Evolutionary conservation across 1,140 invertebrate species (phyloP).

Genomic region (Telenomus remus): DNA sequence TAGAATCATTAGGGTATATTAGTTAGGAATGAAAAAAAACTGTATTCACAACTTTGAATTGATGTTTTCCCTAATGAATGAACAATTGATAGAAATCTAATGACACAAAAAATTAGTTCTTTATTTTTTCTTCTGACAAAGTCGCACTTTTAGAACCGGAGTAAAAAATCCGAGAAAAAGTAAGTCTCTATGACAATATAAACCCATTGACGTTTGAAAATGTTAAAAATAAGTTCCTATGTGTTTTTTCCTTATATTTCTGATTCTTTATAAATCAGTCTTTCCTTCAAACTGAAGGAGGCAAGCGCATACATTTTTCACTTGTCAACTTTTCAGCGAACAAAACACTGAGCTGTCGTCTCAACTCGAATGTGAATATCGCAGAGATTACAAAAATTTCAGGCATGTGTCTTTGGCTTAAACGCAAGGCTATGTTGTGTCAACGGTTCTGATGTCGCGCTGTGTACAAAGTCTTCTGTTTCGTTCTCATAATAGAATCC

Average conservation of each 20-base stretch:
- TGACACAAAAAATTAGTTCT: too few relatives aligned
- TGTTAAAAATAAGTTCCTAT: too few relatives aligned
- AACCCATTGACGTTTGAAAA: too few relatives aligned
- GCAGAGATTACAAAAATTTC: slow-evolving; percentile 53
- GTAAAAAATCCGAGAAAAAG: too few relatives aligned
- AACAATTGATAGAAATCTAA: too few relatives aligned
- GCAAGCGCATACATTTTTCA: slow-evolving; percentile 25
- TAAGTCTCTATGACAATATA: too few relatives aligned
- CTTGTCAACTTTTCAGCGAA: slow-evolving; percentile 30
- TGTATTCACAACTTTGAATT: slow-evolving; percentile 13
- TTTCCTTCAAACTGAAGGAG: background rate
- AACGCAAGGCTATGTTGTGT: slow-evolving; percentile 69
- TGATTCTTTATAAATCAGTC: too few relatives aligned
- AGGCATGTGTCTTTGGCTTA: slow-evolving; percentile 42
- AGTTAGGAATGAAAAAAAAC: slow-evolving; percentile 30
- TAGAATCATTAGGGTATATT: slow-evolving; percentile 47
- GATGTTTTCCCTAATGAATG: too few relatives aligned
- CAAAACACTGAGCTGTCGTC: slow-evolving; percentile 6
- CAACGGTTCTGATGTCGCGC: slow-evolving; percentile 69
- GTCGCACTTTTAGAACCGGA: too few relatives aligned
- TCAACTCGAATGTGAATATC: slow-evolving; percentile 45
- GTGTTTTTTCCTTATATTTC: too few relatives aligned
- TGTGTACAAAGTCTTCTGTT: slow-evolving; percentile 64
- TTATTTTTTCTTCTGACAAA: too few relatives aligned
- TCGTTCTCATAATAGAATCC: slow-evolving; percentile 71